A percentile compares a stretch with the other conserved stretches of the same genome.
phyloP scores from a whole-genome alignment of 2,888 invertebrate genomes.

The Operophtera brumata region DNA sequence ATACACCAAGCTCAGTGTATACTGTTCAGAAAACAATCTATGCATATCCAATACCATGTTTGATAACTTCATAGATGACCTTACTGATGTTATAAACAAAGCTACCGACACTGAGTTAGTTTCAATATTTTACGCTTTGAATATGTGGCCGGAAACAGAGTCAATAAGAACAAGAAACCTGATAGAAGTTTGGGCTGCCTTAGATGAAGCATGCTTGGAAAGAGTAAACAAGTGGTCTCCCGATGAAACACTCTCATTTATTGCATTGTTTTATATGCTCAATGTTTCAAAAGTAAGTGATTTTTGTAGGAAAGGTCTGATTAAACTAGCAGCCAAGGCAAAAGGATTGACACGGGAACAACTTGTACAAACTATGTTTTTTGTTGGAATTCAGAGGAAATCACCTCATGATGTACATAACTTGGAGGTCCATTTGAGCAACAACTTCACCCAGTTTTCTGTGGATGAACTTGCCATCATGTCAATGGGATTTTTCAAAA shows the following conservation, averaged over 20 bases:
- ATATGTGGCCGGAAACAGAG: conserved; percentile 74
- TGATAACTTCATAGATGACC: conserved; percentile 60
- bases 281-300: conserved; percentile 78
- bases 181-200: conserved; percentile 83
- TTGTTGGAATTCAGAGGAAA: conserved; percentile 81
- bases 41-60: conserved; percentile 64
- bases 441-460: conserved; percentile 77
- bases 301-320: conserved; percentile 77
- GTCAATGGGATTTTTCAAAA: conserved; percentile 89
- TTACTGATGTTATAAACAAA: conserved; percentile 76
- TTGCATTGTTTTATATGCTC: conserved; percentile 84
- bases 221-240: conserved; percentile 71
- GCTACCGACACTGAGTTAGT: conserved; percentile 81
- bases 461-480: conserved; percentile 86
- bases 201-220: conserved; percentile 83
- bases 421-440: conserved; percentile 80
- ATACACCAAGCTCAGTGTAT: conserved; percentile 56
- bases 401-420: conserved; percentile 82
- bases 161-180: conserved; percentile 80
- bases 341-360: conserved; percentile 81
- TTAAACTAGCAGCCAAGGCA: conserved; percentile 79
- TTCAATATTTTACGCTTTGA: conserved; percentile 73
- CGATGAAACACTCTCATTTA: conserved; percentile 78
- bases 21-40: conserved; percentile 54
- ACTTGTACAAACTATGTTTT: conserved; percentile 85